Evolutionary conservation across 2,113 vertebrate genomes (phyloP).

Genomic region (Regulus satrapa): DNA sequence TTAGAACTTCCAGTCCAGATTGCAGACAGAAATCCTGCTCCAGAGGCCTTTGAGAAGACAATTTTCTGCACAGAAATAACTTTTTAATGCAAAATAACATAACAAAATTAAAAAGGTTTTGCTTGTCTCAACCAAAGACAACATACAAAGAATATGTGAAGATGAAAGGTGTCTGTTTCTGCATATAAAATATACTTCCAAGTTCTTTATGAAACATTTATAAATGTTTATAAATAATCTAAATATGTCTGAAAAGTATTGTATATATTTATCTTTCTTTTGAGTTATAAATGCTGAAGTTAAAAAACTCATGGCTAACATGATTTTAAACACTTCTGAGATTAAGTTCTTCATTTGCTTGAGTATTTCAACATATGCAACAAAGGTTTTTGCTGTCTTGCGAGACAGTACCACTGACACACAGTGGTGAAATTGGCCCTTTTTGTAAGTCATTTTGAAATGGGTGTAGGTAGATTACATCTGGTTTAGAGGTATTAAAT

Average conservation of each 20-base stretch:
- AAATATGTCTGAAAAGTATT: background rate
- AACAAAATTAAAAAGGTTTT: background rate
- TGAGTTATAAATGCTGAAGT: background rate
- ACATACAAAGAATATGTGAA: background rate
- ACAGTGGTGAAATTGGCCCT: background rate
- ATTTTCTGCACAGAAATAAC: background rate
- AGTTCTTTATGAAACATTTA: background rate
- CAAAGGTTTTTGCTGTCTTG: fast-evolving
- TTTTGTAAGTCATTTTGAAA: background rate
- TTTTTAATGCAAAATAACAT: background rate
- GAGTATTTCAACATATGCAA: background rate
- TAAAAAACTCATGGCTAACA: background rate
- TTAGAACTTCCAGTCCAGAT: background rate
- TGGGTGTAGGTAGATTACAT: background rate
- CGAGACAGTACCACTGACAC: background rate
- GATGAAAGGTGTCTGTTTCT: background rate
- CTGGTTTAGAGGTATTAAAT: background rate
- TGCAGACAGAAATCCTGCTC: background rate
- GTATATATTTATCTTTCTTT: background rate
- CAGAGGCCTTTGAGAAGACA: background rate
- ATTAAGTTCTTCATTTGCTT: background rate
- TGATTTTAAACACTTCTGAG: background rate
- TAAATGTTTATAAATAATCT: background rate
- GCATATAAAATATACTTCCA: background rate
- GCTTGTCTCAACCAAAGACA: background rate